Percentiles rank a stretch among this genome's conserved stretches.
phyloP scores from a whole-genome alignment of 2,888 invertebrate species.

The Amphipoea lucens region DNA sequence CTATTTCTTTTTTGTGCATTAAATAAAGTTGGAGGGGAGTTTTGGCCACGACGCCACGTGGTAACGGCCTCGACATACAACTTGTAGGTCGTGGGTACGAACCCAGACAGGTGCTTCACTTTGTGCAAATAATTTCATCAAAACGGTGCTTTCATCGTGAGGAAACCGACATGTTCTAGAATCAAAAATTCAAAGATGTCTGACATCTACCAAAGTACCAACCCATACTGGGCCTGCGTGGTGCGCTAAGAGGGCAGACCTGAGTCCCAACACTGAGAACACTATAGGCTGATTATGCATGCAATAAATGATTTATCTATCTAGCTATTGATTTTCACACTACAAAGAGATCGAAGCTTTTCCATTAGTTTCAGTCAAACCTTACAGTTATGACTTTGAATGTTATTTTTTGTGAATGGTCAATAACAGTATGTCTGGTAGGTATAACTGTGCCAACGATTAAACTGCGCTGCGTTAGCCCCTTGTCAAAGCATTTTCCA shows the following conservation, averaged over 20 bases:
- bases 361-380: background rate
- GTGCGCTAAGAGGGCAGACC: too few relatives aligned
- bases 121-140: too few relatives aligned
- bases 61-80: background rate
- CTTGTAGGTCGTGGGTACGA: background rate
- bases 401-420: background rate
- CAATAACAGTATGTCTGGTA: too few relatives aligned
- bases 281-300: too few relatives aligned
- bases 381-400: background rate
- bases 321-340: background rate
- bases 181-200: too few relatives aligned
- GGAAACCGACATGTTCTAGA: too few relatives aligned
- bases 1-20: background rate
- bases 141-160: too few relatives aligned
- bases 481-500: slow-evolving; percentile 4
- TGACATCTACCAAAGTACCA: too few relatives aligned
- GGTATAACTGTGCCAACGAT: background rate
- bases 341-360: background rate
- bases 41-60: background rate
- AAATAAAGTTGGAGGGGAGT: background rate
- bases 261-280: too few relatives aligned
- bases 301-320: background rate
- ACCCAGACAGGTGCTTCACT: too few relatives aligned
- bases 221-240: too few relatives aligned
- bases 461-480: background rate